These are phyloP conservation scores for Acleris cristana DNA, from an alignment of 2,888 invertebrate species.

Conservation along the genomic window DNA sequence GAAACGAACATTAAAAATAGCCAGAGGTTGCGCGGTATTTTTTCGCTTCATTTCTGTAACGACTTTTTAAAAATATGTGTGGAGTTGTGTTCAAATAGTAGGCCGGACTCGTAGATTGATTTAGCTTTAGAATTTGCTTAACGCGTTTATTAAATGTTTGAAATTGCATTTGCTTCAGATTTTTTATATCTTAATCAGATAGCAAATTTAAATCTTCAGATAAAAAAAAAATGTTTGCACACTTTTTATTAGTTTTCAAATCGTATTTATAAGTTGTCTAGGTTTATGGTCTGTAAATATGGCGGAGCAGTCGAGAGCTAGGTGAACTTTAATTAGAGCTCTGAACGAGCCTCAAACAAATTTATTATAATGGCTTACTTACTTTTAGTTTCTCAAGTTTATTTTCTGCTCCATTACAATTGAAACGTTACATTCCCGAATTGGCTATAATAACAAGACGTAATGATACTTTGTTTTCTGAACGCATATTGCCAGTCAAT, in stretches of 20 bases:
- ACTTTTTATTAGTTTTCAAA: not conserved
- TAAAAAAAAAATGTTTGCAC: too few species aligned
- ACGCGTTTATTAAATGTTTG: too few species aligned
- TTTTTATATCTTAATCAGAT: too few species aligned
- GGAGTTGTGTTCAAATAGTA: not conserved
- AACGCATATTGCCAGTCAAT: not conserved
- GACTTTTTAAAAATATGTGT: slow-evolving; percentile 9
- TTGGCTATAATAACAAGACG: not conserved
- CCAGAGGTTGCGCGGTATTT: slow-evolving; percentile 39
- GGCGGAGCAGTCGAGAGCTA: slow-evolving; percentile 21
- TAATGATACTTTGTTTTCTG: slow-evolving; percentile 7
- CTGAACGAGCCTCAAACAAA: slow-evolving; percentile 37
- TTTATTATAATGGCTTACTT: slow-evolving; percentile 39
- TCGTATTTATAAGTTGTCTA: not conserved
- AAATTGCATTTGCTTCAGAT: too few species aligned
- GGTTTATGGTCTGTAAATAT: not conserved
- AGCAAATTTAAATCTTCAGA: too few species aligned
- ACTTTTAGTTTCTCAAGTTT: slow-evolving; percentile 3
- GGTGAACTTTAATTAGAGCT: slow-evolving; percentile 41
- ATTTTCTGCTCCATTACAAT: slow-evolving; percentile 6
- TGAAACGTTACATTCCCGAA: not conserved
- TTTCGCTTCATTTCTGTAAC: slow-evolving; percentile 11
- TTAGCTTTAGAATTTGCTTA: not conserved
- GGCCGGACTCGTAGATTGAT: not conserved
- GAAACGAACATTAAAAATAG: slow-evolving; percentile 60